Base-by-base conservation (phyloP, 1,140 invertebrate species). In the Lycorma delicatula region DNA sequence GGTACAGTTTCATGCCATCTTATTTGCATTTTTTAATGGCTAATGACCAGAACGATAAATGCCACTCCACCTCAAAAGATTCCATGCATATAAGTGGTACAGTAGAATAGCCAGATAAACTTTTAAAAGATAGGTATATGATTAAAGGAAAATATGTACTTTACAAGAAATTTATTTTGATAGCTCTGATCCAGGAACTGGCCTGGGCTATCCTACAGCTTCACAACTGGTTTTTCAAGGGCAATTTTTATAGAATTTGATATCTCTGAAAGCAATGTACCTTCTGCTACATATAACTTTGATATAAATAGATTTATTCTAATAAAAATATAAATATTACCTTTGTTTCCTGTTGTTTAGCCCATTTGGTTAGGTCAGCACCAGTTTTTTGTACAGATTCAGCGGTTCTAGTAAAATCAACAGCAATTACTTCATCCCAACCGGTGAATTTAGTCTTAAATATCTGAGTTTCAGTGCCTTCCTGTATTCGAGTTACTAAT, bases 341-440 rank as follows among this genome's bases (percentile, higher is more conserved):
- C 77, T 90, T 91, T 0, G 90, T 91, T 74, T 93, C 89, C 74
- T 95, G 92, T 64, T 89, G 81, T 61, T 83, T 83, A 1, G 91
- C 91, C 92, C 92, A 96, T 73, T 90, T 89, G 3, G 87, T 91
- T 25, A 98, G 79, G 76, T 99, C 94, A 6, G 93, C 95, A 12
- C 97, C 97, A 54, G 96, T 95, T 68, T 93, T 85, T 26, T 87
- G 87, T 0, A 99, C 96, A 1, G 95, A 98, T 71, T 97, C 94
- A 0, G 96, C 94, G 1, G 97, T 98, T 62, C 97, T 81, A 11
- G 97, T 99, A 70, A 97, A 99, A 77, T 99, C 97, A 4, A 99
- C 96, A 1, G 95, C 93, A 62, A 99, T 94, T 1, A 64, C 93
- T 77, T 99, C 96, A 72, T 99, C 97, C 97, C 97, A 99, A 9